Evolutionary conservation across 1,140 invertebrate species (phyloP).

Genomic region (Pachypsylla venusta): DNA sequence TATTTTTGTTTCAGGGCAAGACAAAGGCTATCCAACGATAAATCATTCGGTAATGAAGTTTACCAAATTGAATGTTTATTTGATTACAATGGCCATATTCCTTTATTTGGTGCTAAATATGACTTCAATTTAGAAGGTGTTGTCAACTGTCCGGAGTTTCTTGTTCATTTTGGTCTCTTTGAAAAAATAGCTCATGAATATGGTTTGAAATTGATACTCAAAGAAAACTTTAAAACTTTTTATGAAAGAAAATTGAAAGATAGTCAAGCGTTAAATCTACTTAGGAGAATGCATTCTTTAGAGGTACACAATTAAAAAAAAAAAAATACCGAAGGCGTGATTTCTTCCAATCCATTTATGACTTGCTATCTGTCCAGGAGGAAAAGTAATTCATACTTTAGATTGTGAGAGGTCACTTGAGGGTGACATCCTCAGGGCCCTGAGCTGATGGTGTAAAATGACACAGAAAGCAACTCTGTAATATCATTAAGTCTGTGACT

Average conservation of each 20-base stretch:
- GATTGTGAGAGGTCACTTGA: no score
- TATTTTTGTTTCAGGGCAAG: conserved; percentile 34
- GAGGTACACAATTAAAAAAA: no score
- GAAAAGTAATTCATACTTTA: no score
- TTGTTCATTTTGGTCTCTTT: conserved; percentile 83
- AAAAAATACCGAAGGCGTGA: no score
- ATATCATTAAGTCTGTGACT: no score
- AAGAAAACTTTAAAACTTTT: conserved; percentile 40
- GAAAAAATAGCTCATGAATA: conserved; percentile 44
- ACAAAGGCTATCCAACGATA: conserved; percentile 40
- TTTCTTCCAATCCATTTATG: no score
- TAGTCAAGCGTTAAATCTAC: conserved; percentile 33
- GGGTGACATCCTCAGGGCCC: no score
- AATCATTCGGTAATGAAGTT: conserved; percentile 73
- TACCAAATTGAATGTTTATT: conserved; percentile 66
- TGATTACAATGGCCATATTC: conserved; percentile 48
- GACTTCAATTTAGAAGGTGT: conserved; percentile 90
- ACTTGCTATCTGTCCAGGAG: no score
- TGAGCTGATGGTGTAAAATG: no score
- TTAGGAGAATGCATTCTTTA: conserved; percentile 49
- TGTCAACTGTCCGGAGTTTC: conserved; percentile 96
- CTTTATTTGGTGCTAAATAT: conserved; percentile 92
- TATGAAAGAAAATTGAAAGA: conserved; percentile 36
- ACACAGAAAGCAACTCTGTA: no score
- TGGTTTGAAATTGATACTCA: conserved; percentile 41